Conservation (phyloP, 37 sponge, comb jelly and placozoan species). For the Hormiphora californensis region DNA sequence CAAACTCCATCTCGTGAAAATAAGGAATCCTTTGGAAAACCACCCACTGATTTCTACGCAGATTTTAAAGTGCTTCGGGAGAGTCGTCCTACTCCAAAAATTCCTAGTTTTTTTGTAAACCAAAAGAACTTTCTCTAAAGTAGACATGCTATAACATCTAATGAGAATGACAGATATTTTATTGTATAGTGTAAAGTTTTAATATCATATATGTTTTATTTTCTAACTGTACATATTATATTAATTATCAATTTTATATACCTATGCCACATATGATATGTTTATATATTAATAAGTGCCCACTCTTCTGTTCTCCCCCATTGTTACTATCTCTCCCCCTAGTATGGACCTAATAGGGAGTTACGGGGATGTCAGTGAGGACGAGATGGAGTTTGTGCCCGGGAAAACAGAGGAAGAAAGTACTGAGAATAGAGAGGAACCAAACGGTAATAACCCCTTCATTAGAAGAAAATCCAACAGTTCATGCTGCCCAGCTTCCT, state of each 20-base stretch:
- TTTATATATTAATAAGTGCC: background rate
- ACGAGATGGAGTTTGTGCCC: background rate
- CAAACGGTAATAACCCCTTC: background rate
- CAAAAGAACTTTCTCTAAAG: background rate
- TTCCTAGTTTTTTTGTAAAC: slow-evolving; percentile 24
- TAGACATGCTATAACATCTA: background rate
- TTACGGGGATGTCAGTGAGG: slow-evolving; percentile 47
- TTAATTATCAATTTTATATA: background rate
- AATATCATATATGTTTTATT: background rate
- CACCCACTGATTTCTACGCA: slow-evolving; percentile 37
- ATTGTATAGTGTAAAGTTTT: background rate
- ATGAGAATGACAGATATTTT: background rate
- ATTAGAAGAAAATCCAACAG: background rate
- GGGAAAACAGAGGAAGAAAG: background rate
- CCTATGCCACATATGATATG: background rate
- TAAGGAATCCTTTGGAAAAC: background rate
- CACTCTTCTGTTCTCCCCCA: background rate
- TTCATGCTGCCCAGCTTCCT: too few species aligned
- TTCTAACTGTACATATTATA: background rate
- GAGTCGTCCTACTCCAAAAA: slow-evolving; percentile 1
- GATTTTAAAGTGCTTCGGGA: background rate
- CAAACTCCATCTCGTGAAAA: background rate
- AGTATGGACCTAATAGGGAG: slow-evolving; percentile 44
- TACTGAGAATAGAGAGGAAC: background rate
- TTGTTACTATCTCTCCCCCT: background rate